Percentiles rank a stretch among this genome's conserved stretches.
Evolutionary conservation across 2,888 invertebrate genomes (phyloP).

Genomic region (Drosophila kokeensis): DNA sequence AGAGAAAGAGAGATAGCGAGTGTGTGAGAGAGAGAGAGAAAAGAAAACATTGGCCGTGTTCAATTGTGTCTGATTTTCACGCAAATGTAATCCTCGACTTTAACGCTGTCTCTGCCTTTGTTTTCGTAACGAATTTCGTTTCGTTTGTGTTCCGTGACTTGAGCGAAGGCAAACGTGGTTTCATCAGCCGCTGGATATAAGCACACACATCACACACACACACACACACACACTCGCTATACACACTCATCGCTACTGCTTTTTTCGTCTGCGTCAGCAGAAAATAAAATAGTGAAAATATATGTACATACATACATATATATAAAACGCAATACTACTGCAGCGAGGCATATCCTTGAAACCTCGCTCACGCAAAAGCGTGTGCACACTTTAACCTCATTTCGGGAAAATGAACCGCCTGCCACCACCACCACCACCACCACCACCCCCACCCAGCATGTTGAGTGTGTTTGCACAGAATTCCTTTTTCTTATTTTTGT

Average conservation of each 20-base stretch:
- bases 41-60: constrained; percentile 34
- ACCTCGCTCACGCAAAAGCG: constrained; percentile 33
- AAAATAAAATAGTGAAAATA: constrained; percentile 75
- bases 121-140: constrained; percentile 49
- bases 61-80: constrained; percentile 77
- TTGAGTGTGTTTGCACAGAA: constrained; percentile 54
- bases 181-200: constrained; percentile 77
- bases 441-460: not conserved
- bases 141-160: constrained; percentile 79
- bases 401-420: constrained; percentile 41
- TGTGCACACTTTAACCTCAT: constrained; percentile 75
- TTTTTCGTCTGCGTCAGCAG: constrained; percentile 70
- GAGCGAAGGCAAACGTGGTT: constrained; percentile 79
- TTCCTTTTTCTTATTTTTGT: constrained; percentile 29
- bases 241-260: constrained; percentile 14
- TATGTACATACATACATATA: no score
- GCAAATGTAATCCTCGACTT: constrained; percentile 73
- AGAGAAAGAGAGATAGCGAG: not conserved
- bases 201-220: constrained; percentile 28
- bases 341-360: constrained; percentile 68
- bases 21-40: not conserved
- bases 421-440: not conserved
- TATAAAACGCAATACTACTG: constrained; percentile 67
- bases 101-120: constrained; percentile 27
- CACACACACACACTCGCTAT: constrained; percentile 10